These are phyloP conservation scores for Adelphocoris suturalis DNA, from an alignment of 2,888 invertebrate genomes.

Conservation along the genomic window DNA sequence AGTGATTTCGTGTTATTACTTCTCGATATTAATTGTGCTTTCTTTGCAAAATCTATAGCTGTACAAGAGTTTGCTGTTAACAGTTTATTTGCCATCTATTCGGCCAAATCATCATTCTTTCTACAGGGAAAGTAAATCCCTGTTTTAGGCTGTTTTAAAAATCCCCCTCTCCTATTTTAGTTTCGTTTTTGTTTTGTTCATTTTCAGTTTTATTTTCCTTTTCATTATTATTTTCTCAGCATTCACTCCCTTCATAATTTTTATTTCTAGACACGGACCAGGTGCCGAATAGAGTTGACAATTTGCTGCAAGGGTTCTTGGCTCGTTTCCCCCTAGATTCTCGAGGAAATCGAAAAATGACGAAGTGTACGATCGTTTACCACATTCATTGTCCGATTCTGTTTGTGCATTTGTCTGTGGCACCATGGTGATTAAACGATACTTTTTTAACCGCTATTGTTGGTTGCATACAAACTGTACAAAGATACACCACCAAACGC, in stretches of 20 bases:
- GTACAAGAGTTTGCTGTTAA: background rate
- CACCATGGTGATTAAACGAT: conserved; percentile 73
- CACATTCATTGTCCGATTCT: conserved; percentile 73
- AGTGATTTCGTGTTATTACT: background rate
- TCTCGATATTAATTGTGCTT: background rate
- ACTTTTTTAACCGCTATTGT: conserved; percentile 74
- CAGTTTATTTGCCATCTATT: background rate
- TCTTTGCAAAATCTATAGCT: background rate
- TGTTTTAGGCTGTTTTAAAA: conserved; percentile 19
- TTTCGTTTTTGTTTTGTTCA: conserved; percentile 64
- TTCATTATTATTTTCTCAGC: conserved; percentile 69
- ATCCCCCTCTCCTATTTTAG: conserved; percentile 46
- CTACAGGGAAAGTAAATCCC: background rate
- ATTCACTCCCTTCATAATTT: conserved; percentile 74
- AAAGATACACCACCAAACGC: conserved; percentile 75
- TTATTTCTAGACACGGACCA: conserved; percentile 74
- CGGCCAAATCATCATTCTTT: conserved; percentile 63
- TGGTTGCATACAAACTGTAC: conserved; percentile 74
- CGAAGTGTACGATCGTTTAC: conserved; percentile 73
- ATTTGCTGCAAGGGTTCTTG: conserved; percentile 72
- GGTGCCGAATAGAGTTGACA: conserved; percentile 73
- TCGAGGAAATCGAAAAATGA: conserved; percentile 70
- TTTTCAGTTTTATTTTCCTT: conserved; percentile 67
- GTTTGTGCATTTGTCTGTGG: conserved; percentile 75
- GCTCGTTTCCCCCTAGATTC: conserved; percentile 72